A percentile compares a stretch with the other conserved stretches of the same genome.
phyloP scores from a whole-genome alignment of 2,888 invertebrate genomes.

The Unio pictorum region DNA sequence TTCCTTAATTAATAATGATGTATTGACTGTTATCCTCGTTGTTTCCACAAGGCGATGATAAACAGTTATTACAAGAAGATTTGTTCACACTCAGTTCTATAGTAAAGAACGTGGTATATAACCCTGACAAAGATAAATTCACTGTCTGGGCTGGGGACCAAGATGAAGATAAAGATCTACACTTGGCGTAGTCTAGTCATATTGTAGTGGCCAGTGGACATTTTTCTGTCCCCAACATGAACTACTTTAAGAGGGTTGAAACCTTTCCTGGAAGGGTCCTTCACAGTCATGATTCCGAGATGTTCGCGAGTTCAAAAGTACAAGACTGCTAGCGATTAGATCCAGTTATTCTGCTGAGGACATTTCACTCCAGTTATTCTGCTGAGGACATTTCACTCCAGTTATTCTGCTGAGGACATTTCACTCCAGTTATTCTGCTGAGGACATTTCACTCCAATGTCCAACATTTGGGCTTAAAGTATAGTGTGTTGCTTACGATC shows the following conservation, averaged over 20 bases:
- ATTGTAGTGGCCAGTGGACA: slow-evolving; percentile 24
- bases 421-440: slow-evolving; percentile 21
- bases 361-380: slow-evolving; percentile 12
- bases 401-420: slow-evolving; percentile 24
- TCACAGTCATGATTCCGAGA: slow-evolving; percentile 26
- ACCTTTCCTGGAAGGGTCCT: slow-evolving; percentile 23
- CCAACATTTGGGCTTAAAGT: slow-evolving; percentile 13
- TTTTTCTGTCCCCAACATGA: slow-evolving; percentile 21
- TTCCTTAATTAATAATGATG: too few relatives aligned
- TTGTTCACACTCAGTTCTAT: slow-evolving; percentile 15
- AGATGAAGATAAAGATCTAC: not conserved
- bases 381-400: slow-evolving; percentile 19
- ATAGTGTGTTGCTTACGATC: slow-evolving; percentile 17
- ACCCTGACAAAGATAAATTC: slow-evolving; percentile 18
- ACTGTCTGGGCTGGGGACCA: slow-evolving; percentile 17
- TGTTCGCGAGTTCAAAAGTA: slow-evolving; percentile 12
- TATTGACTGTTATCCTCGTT: too few relatives aligned
- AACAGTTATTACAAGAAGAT: not conserved
- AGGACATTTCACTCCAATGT: slow-evolving; percentile 16
- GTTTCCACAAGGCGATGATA: not conserved
- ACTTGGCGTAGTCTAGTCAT: slow-evolving; percentile 21
- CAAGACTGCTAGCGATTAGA: slow-evolving; percentile 9
- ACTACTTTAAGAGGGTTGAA: slow-evolving; percentile 16
- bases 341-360: slow-evolving; percentile 24
- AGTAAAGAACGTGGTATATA: slow-evolving; percentile 16